A percentile compares a stretch with the other conserved stretches of the same genome.
phyloP scores from a whole-genome alignment of 1,140 invertebrate genomes.

The Halotydeus destructor region DNA sequence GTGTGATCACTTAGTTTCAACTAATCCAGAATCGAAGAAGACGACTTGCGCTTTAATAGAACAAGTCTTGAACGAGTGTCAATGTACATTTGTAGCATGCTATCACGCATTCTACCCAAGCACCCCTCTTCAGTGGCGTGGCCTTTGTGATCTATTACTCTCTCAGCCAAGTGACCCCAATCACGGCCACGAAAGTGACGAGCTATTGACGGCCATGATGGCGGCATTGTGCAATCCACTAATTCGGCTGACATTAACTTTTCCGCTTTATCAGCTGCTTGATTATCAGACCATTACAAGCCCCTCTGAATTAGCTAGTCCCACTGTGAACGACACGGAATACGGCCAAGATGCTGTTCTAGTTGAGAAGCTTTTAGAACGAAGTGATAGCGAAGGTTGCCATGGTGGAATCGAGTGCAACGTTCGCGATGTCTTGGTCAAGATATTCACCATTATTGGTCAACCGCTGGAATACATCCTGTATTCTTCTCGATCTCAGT shows the following conservation, averaged over 20 bases:
- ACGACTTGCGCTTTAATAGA: too few relatives aligned
- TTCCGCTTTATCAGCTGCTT: constrained; percentile 38
- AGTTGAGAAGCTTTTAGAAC: background rate
- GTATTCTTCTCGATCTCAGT: too few relatives aligned
- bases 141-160: constrained; percentile 56
- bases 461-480: constrained; percentile 50
- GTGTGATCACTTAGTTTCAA: too few relatives aligned
- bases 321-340: background rate
- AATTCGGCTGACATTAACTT: constrained; percentile 49
- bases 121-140: constrained; percentile 72
- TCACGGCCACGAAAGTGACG: constrained; percentile 28
- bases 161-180: too few relatives aligned
- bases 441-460: constrained; percentile 53
- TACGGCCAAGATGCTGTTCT: background rate
- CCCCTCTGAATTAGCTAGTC: constrained; percentile 5
- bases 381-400: constrained; percentile 15
- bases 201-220: constrained; percentile 52
- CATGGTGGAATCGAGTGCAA: constrained; percentile 34
- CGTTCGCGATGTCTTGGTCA: constrained; percentile 60
- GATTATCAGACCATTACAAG: constrained; percentile 5
- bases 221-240: constrained; percentile 55
- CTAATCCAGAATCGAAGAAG: too few relatives aligned
- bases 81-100: constrained; percentile 68
- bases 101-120: constrained; percentile 93
- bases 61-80: constrained; percentile 68